phyloP scores from a whole-genome alignment of 2,888 invertebrate species.

The Pachymerium ferrugineum region DNA sequence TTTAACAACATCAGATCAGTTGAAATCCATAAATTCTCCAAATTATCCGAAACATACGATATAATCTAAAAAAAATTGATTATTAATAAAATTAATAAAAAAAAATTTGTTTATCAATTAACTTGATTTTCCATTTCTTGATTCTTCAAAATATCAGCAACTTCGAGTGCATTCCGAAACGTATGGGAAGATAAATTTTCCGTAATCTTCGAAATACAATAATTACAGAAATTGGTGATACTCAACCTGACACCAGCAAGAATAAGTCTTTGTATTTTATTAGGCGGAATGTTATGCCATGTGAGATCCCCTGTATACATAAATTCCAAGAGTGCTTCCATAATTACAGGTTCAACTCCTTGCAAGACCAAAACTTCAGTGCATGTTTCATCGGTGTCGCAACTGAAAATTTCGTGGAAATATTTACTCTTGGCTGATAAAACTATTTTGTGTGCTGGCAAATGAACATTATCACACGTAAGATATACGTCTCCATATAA shows the following conservation, averaged over 20 bases:
- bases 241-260: background rate
- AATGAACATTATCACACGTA: slow-evolving; percentile 1
- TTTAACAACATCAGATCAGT: background rate
- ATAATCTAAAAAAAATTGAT: background rate
- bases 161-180: background rate
- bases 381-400: background rate
- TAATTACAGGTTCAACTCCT: background rate
- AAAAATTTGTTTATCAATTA: background rate
- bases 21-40: slow-evolving; percentile 15
- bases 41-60: background rate
- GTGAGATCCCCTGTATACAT: background rate
- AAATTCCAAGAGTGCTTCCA: slow-evolving; percentile 20
- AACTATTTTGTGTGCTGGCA: background rate
- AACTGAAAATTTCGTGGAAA: slow-evolving; percentile 6
- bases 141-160: slow-evolving; percentile 16
- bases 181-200: background rate
- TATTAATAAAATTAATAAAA: no score
- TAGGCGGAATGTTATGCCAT: background rate
- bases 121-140: slow-evolving; percentile 20
- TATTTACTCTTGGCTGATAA: slow-evolving; percentile 20
- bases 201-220: background rate
- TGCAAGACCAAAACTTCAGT: slow-evolving; percentile 9
- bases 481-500: background rate
- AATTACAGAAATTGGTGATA: background rate
- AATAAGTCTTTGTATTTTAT: background rate